These are phyloP conservation scores for Heterodera filipjevi DNA, from an alignment of 2,888 invertebrate species.

Conservation along the genomic window DNA sequence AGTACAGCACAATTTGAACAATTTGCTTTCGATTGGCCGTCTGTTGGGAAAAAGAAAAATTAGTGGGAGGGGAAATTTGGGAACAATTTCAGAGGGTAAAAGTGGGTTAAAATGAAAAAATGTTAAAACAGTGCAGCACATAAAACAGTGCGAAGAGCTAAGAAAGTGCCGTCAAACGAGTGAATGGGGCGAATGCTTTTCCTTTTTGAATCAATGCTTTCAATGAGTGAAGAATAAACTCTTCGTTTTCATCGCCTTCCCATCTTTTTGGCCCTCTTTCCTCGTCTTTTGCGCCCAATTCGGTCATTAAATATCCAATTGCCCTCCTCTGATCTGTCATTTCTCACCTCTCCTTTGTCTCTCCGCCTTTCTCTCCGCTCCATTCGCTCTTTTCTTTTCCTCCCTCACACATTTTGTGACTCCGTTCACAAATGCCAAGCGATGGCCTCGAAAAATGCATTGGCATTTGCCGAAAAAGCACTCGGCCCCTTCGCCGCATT, in stretches of 20 bases:
- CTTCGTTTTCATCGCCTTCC: too few species aligned
- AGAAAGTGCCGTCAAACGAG: too few species aligned
- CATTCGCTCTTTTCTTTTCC: neutral
- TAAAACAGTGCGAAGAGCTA: neutral
- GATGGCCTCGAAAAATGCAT: slow-evolving; percentile 38
- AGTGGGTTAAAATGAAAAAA: slow-evolving; percentile 11
- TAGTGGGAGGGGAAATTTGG: neutral
- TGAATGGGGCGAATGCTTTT: neutral
- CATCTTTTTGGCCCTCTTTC: too few species aligned
- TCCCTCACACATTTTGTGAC: slow-evolving; percentile 17
- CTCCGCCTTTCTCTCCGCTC: neutral
- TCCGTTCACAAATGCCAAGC: slow-evolving; percentile 20
- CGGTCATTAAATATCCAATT: neutral
- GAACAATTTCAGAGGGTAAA: neutral
- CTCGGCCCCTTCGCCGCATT: slow-evolving; percentile 49
- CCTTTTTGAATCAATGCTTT: neutral
- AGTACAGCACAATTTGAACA: neutral
- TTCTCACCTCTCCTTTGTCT: neutral
- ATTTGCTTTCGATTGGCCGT: neutral
- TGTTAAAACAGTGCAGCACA: neutral
- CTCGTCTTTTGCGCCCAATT: too few species aligned
- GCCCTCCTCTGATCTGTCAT: neutral
- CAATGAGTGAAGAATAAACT: too few species aligned
- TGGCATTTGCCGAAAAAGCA: slow-evolving; percentile 47
- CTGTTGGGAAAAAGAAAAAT: neutral